A percentile compares a stretch with the other conserved stretches of the same genome.
These are phyloP conservation scores for Turritopsis rubra DNA, from an alignment of 30 jellyfish, hydroid and myxozoan species.

Conservation along the genomic window DNA sequence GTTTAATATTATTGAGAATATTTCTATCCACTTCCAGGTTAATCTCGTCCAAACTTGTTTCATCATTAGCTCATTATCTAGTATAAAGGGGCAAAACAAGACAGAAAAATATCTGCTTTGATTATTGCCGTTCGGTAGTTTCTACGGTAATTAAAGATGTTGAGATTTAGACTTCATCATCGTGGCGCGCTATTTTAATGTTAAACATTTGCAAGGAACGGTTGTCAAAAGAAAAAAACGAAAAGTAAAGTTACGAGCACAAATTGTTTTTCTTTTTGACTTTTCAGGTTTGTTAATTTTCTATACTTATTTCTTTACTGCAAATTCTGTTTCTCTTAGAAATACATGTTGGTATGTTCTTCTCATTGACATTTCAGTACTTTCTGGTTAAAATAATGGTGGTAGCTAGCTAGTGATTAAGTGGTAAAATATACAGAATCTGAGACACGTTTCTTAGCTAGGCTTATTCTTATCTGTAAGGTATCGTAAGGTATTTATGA, in stretches of 20 bases:
- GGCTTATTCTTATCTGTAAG: no score
- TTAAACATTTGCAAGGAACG: constrained; percentile 9
- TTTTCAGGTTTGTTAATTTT: neutral
- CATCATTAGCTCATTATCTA: no score
- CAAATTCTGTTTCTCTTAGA: neutral
- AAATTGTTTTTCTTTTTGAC: neutral
- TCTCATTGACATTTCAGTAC: neutral
- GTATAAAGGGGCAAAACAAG: constrained; percentile 22
- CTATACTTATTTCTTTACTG: constrained; percentile 5
- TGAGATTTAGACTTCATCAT: neutral
- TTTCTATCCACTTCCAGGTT: no score
- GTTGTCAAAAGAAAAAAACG: constrained; percentile 1
- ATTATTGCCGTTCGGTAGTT: neutral
- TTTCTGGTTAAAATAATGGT: neutral
- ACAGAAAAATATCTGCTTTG: constrained; percentile 7
- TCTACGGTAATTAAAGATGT: constrained; percentile 15
- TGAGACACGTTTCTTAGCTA: neutral
- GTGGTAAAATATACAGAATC: neutral
- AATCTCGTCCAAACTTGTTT: no score
- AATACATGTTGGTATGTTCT: neutral
- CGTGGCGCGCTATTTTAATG: neutral
- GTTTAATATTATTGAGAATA: no score
- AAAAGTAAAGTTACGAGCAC: neutral
- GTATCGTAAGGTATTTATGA: no score
- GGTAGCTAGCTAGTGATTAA: neutral